Evolutionary conservation across 2,797 vertebrate species (phyloP), one percentile per base, ranked within the genome.

Genomic region (Sardinella longiceps): DNA sequence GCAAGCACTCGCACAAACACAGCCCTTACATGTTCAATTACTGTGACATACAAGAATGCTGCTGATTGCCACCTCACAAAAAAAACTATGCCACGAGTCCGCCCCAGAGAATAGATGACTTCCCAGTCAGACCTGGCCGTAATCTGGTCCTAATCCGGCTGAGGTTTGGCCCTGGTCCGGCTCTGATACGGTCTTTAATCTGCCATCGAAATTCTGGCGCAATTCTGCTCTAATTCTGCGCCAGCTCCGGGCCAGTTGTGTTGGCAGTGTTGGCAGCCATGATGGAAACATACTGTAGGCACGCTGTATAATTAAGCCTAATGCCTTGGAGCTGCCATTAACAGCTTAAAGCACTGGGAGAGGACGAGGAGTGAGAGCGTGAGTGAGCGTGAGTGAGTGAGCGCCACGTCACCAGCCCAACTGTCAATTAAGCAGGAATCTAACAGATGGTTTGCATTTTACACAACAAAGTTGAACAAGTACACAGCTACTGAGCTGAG

Each of bases 381-480:
- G n/a, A n/a, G n/a, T n/a, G n/a, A n/a, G n/a, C n/a, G n/a, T n/a
- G n/a, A n/a, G n/a, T n/a, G 74, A 84, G 80, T 51, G 84, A 43
- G 80, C 85, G 82, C 88, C 82, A 87, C 83, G 81, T 89, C 82
- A 88, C 80, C 37, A 84, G 60, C 82, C 85, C 82, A 81, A 82
- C 82, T 82, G 81, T 85, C 87, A 88, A 88, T 90, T 89, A 88
- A 87, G 88, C 82, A 84, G 86, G 85, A 88, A 85, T 86, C 85
- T 66, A 86, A 74, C 88, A 90, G 84, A 89, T 91, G 88, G 87
- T 91, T 88, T 86, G 30, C 74, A 86, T 84, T 86, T 87, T 87
- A 60, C 77, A 87, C 70, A 81, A 89, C 70, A 87, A 87, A 87
- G 81, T 84, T n/a, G 82, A 53, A 85, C 74, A 70, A 86, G 50